phyloP scores from a whole-genome alignment of 1,140 invertebrate genomes.

The Pseudomyrmex dendroicus region DNA sequence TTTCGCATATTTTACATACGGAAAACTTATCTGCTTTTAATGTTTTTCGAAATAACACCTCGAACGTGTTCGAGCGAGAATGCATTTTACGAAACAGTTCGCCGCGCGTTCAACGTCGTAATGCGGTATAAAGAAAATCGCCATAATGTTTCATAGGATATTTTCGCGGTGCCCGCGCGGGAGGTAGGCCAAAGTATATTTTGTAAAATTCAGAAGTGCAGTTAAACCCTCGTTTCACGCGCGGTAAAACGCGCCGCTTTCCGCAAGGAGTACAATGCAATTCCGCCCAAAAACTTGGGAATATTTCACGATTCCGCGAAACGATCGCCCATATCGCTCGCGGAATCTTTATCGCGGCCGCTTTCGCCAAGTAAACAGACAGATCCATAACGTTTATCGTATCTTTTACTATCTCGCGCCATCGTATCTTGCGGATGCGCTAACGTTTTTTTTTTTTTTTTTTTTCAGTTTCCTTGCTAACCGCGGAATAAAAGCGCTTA shows the following conservation, averaged over 20 bases:
- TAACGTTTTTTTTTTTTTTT: background rate
- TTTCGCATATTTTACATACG: too few relatives aligned
- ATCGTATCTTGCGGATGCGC: conserved; percentile 9
- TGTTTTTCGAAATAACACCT: too few relatives aligned
- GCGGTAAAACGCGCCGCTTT: conserved; percentile 64
- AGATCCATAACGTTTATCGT: conserved; percentile 49
- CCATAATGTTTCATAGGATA: conserved; percentile 43
- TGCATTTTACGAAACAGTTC: background rate
- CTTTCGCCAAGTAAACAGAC: conserved; percentile 40
- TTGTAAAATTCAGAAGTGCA: conserved; percentile 71
- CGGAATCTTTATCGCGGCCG: conserved; percentile 64
- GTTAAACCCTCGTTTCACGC: conserved; percentile 65
- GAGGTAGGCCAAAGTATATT: conserved; percentile 59
- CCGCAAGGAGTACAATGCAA: conserved; percentile 44
- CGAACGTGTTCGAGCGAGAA: too few relatives aligned
- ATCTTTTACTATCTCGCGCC: conserved; percentile 8
- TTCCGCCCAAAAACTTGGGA: conserved; percentile 56
- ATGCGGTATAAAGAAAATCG: conserved; percentile 6
- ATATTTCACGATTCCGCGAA: conserved; percentile 72
- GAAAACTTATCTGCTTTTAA: too few relatives aligned
- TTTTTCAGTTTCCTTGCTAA: background rate
- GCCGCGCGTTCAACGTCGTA: background rate
- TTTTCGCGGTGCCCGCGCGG: conserved; percentile 2
- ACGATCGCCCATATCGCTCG: conserved; percentile 60
- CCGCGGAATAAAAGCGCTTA: background rate